Conservation (phyloP, 53 echinoderm and acorn worm genomes). For the Holothuria leucospilota region DNA sequence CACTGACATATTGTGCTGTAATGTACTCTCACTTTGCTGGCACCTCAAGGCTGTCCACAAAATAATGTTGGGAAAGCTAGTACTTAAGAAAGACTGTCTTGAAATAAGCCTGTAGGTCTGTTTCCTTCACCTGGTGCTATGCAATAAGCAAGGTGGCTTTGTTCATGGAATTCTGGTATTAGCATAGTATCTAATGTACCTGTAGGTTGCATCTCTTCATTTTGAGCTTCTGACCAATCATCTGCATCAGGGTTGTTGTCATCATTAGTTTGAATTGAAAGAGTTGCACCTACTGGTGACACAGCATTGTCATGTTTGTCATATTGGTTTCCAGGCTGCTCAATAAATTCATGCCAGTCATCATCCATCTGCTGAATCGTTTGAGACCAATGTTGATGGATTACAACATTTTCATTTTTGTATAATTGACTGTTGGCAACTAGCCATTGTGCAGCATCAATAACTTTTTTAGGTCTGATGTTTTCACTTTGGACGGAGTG, state of each 20-base stretch:
- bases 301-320: too few species aligned
- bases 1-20: slow-evolving; percentile 55
- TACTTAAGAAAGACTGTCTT: slow-evolving; percentile 52
- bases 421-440: slow-evolving; percentile 24
- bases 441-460: slow-evolving; percentile 54
- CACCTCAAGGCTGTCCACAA: slow-evolving; percentile 28
- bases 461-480: slow-evolving; percentile 45
- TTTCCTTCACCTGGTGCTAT: slow-evolving; percentile 61
- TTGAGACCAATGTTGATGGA: background rate
- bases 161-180: slow-evolving; percentile 8
- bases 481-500: slow-evolving; percentile 44
- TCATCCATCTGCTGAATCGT: background rate
- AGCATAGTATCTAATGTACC: slow-evolving; percentile 55
- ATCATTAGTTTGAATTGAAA: too few species aligned
- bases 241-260: slow-evolving; percentile 8
- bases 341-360: background rate
- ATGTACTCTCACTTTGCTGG: slow-evolving; percentile 10
- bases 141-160: slow-evolving; percentile 32
- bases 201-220: slow-evolving; percentile 8
- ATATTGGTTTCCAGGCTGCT: background rate
- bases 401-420: background rate
- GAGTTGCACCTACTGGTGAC: too few species aligned
- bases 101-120: slow-evolving; percentile 22
- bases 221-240: slow-evolving; percentile 57
- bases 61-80: slow-evolving; percentile 59